A percentile compares a stretch with the other conserved stretches of the same genome.
These are phyloP conservation scores for Diacarnus erythraeanus DNA, from an alignment of 37 sponge, comb jelly and placozoan species.

Conservation along the genomic window DNA sequence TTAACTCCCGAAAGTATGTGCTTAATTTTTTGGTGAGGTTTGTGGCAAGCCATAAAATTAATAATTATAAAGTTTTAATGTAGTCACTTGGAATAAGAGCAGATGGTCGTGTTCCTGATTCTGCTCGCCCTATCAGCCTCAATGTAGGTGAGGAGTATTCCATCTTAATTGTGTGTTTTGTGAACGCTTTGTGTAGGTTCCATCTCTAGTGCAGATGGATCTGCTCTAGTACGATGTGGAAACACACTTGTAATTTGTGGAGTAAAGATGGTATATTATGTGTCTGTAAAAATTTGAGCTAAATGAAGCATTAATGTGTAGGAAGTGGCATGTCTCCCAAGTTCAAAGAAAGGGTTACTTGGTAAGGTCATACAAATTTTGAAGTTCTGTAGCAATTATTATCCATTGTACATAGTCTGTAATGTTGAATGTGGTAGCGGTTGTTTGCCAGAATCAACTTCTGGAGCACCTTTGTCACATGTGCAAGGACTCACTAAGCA, in stretches of 20 bases:
- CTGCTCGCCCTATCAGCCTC: conserved; percentile 27
- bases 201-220: conserved; percentile 56
- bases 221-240: conserved; percentile 65
- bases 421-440: conserved; percentile 64
- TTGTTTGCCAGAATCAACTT: conserved; percentile 10
- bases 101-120: conserved; percentile 37
- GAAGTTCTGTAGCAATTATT: not conserved
- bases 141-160: conserved; percentile 26
- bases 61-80: not conserved
- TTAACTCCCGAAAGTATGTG: conserved; percentile 24
- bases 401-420: conserved; percentile 40
- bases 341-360: not conserved
- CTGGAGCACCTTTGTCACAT: conserved; percentile 52
- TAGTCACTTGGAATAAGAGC: conserved; percentile 45
- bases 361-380: conserved; percentile 23
- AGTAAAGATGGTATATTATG: conserved; percentile 48
- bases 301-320: not conserved
- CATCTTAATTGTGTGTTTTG: not conserved
- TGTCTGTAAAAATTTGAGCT: not conserved
- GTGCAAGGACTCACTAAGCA: conserved; percentile 42
- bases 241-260: conserved; percentile 68
- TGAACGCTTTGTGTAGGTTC: conserved; percentile 28
- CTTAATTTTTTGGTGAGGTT: conserved; percentile 30
- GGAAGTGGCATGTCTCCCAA: not conserved
- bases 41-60: not conserved